Base-by-base conservation (phyloP, 2,113 vertebrate genomes). In the Psephotus haematonotus region DNA sequence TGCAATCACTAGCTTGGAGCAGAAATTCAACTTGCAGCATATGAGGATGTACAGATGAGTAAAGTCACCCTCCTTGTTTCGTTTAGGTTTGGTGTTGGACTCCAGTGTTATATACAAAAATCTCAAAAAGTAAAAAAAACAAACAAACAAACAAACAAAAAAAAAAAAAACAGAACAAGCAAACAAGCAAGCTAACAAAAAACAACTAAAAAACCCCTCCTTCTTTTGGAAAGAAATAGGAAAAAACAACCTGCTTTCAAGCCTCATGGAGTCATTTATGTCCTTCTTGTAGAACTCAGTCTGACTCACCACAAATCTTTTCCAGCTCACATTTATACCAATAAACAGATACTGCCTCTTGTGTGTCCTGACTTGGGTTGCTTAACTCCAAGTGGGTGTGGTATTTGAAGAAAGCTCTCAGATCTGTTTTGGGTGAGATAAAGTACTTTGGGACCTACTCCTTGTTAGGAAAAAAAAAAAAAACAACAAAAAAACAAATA, bases 1-100 rank as follows among this genome's bases (percentile, higher is more conserved):
- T 94, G 93, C 90, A 96, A 84, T 90, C 39, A 60, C 72, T 85
- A 88, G 41, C 82, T 96, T 78, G 79, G 76, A 92, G 95, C 37
- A 88, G 60, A 86, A 83, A 92, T 74, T 69, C 70, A 88, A 60
- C 68, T 64, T 77, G 29, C 50, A 90, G 47, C 68, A n/a, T 59
- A 47, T 55, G 83, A 83, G 25, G 43, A 78, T 18, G 37, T 60
- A 77, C 49, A 77, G 59, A 55, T 52, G 43, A 92, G 55, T 63
- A 83, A 96, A 91, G 85, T 90, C 0, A 43, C 93, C 90, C 92
- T 81, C 78, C 33, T 86, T 92, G 68, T 86, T 96, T 90, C 72
- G 37, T 86, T 93, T 88, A 60, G 18, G 24, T 44, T 68, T 81
- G 75, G 43, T 65, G n/a, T 43, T 90, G 88, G 69, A 60, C 46